Evolutionary conservation across 1,140 invertebrate species (phyloP), one percentile per base, ranked within the genome.

Genomic region (Spodoptera frugiperda): DNA sequence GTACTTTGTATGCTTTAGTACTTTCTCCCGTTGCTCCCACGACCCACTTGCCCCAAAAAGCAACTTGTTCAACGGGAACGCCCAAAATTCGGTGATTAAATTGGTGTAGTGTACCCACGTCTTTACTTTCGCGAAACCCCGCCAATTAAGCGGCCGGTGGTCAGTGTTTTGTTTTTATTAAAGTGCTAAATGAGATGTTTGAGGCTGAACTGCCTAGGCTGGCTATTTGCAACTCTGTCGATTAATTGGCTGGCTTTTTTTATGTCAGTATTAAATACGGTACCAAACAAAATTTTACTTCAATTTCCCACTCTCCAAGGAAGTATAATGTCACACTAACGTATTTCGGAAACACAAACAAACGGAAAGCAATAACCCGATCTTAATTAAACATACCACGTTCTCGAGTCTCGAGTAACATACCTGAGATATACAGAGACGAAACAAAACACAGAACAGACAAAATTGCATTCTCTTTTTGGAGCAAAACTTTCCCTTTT

Each of bases 81-180:
- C 89, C 91, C 89, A 91, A 91, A 89, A 84, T 86, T 89, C 78
- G 87, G 79, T 89, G 87, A 91, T 93, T 91, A 91, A 91, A 89
- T 68, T 82, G 61, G 82, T 79, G 77, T 81, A 53, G 83, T 89
- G 78, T 86, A 87, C 33, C 78, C 80, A 70, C 55, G 75, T 59
- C 81, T 87, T 87, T 89, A 91, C 89, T 92, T 92, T 91, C 91
- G 79, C 83, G 83, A 77, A 71, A 84, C 83, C 80, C 84, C 79
- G 77, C 86, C 88, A 91, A 91, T 91, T 91, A 90, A 90, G 72
- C 76, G 75, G 75, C 49, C 11, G 61, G 51, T 30, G 65, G 25
- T 11, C 25, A 10, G 59, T 70, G 48, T 73, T 73, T 81, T 76
- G 68, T 79, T 79, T 76, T 76, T 55, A 51, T 67, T 68, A 49